Evolutionary conservation across 2,888 invertebrate genomes (phyloP).

Genomic region (Erannis defoliaria): DNA sequence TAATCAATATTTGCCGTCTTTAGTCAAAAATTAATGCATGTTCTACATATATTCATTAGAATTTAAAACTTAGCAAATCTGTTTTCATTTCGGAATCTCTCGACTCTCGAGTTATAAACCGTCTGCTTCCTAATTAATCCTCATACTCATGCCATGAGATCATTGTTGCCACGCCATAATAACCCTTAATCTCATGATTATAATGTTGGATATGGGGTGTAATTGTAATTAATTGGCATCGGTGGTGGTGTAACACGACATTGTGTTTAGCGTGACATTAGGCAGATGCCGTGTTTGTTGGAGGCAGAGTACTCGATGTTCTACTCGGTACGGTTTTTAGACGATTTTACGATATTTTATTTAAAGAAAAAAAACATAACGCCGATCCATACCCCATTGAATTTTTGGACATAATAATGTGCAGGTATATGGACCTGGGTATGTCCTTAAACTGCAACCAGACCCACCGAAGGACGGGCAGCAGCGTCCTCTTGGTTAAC

Average conservation of each 20-base stretch:
- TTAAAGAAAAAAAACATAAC: no score
- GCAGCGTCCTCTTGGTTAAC: no score
- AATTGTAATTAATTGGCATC: conserved; percentile 54
- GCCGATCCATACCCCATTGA: no score
- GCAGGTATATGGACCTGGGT: no score
- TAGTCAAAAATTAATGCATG: no score
- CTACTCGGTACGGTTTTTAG: conserved; percentile 1
- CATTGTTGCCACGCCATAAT: conserved; percentile 22
- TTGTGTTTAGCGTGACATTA: conserved; percentile 72
- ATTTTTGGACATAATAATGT: no score
- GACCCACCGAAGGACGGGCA: no score
- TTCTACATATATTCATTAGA: no score
- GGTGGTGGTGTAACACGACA: conserved; percentile 61
- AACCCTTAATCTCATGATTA: conserved; percentile 13
- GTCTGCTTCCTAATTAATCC: conserved; percentile 35
- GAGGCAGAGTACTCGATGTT: conserved; percentile 42
- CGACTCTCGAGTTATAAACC: conserved; percentile 26
- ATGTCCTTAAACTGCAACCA: no score
- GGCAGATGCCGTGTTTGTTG: conserved; percentile 52
- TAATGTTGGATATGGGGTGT: conserved; percentile 17
- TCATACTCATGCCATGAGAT: conserved; percentile 34
- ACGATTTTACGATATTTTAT: no score
- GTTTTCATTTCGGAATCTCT: conserved; percentile 22
- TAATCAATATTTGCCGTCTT: no score
- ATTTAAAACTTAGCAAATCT: conserved; percentile 24